Evolutionary conservation across 1,140 invertebrate genomes (phyloP).

Genomic region (Diorhabda sublineata): DNA sequence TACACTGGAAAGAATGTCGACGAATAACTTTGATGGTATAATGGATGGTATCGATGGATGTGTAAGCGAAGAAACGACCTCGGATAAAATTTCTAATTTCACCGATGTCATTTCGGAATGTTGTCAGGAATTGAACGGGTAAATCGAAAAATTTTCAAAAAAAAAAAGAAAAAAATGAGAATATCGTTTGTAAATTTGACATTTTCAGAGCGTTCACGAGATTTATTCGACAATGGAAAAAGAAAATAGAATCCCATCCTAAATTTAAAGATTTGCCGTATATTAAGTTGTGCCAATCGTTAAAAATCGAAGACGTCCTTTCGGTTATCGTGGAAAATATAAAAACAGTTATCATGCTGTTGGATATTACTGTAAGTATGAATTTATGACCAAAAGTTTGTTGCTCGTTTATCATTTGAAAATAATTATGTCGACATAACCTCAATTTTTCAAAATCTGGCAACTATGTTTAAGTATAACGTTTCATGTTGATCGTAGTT

Average conservation of each 20-base stretch:
- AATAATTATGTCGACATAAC: no score
- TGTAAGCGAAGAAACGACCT: not conserved
- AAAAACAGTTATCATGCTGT: conserved; percentile 1
- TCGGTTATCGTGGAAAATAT: conserved; percentile 12
- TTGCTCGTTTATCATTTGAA: no score
- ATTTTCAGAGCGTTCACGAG: not conserved
- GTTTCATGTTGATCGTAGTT: no score
- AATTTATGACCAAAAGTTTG: no score
- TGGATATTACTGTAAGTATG: conserved; percentile 13
- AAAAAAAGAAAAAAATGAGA: not conserved
- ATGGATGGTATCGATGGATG: not conserved
- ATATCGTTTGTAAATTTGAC: not conserved
- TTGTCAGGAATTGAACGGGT: conserved; percentile 16
- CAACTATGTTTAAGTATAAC: no score
- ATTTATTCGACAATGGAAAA: conserved; percentile 11
- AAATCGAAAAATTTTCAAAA: not conserved
- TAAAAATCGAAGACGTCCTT: conserved; percentile 4
- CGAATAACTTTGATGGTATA: no score
- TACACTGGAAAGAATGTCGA: no score
- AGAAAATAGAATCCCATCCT: conserved; percentile 3
- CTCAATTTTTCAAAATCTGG: no score
- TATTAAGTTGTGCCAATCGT: conserved; percentile 8
- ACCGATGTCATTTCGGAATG: not conserved
- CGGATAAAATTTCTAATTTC: not conserved
- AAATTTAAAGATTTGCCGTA: conserved; percentile 4